Evolutionary conservation across 23 tunicate species (phyloP), one percentile per base, ranked within the genome.

Genomic region (Ascidia mentula): DNA sequence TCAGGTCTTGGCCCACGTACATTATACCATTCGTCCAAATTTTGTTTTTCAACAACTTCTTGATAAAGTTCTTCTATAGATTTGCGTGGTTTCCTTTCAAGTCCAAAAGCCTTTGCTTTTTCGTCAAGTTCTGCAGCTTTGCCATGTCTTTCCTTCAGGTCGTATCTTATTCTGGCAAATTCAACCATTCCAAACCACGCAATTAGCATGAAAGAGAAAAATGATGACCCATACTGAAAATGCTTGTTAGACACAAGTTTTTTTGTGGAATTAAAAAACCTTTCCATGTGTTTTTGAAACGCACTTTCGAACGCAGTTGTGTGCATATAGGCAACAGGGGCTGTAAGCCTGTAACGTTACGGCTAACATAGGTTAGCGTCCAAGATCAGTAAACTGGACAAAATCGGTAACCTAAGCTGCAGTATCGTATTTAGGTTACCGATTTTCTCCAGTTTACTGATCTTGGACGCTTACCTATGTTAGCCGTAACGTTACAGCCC

Each of bases 1-100:
- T 78, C 96, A 6, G 70, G 82, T 76, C 96, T 80, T 6, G 96
- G 96, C 12, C 96, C 96, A 1, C 96, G 53, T 0, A 90, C 76
- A 69, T 90, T 90, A 60, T 36, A 80, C 96, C 96, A 90, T 13
- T 78, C 82, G 71, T 90, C 83, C 32, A 85, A n/a, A 46, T 90
- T 85, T 32, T 60, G 36, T 0, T 83, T 59, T 69, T 90, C 72
- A 37, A 84, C 79, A 15, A 74, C 75, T 34, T 79, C 85, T 36
- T 85, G 45, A 69, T 80, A 85, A 22, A 76, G 60, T 53, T 85
- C 86, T 40, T 90, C 86, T 8, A 76, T 34, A 39, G 83, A 69
- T 73, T 85, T 28, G 5, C 40, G 12, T 37, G 73, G 42, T 73
- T 83, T 83, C 37, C 37, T 61, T 72, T 80, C 53, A 9, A 69